Evolutionary conservation across 1,140 invertebrate species (phyloP).

Genomic region (honey bee (Apis mellifera)): DNA sequence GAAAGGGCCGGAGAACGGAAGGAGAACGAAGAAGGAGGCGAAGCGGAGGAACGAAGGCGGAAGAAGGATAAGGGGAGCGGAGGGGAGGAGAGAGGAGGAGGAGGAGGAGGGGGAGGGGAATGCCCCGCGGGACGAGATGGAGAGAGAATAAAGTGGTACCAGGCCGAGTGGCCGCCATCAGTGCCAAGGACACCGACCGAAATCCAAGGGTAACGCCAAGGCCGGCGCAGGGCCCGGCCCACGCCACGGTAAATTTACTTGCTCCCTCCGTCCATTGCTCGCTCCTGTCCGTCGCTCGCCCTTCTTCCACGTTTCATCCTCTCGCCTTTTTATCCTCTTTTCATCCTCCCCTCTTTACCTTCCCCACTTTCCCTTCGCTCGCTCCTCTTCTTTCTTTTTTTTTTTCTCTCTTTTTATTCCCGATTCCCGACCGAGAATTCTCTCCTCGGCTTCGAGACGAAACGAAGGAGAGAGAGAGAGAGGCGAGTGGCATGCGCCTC

Average conservation of each 20-base stretch:
- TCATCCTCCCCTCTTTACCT: background rate
- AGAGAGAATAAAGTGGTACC: conserved; percentile 70
- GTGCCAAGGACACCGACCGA: conserved; percentile 69
- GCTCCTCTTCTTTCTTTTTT: background rate
- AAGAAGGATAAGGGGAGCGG: conserved; percentile 35
- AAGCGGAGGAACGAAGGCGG: conserved; percentile 15
- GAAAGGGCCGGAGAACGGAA: conserved; percentile 18
- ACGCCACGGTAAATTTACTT: conserved; percentile 64
- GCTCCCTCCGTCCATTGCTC: conserved; percentile 12
- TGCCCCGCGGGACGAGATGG: conserved; percentile 48
- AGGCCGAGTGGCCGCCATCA: conserved; percentile 69
- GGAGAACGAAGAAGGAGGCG: conserved; percentile 17
- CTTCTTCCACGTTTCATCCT: background rate
- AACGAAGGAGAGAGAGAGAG: background rate
- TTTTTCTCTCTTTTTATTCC: background rate
- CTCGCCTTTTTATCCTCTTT: background rate
- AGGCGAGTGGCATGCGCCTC: no score
- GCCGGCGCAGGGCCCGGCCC: conserved; percentile 58
- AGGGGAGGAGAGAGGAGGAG: no score
- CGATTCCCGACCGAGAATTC: background rate
- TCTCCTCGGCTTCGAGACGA: background rate
- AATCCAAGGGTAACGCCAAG: conserved; percentile 67
- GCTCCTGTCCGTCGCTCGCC: no score
- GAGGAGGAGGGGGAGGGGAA: conserved; percentile 54
- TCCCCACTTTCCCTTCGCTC: background rate